These are phyloP conservation scores for Tryphoninae sp. DNA, from an alignment of 2,888 invertebrate genomes.

Conservation along the genomic window DNA sequence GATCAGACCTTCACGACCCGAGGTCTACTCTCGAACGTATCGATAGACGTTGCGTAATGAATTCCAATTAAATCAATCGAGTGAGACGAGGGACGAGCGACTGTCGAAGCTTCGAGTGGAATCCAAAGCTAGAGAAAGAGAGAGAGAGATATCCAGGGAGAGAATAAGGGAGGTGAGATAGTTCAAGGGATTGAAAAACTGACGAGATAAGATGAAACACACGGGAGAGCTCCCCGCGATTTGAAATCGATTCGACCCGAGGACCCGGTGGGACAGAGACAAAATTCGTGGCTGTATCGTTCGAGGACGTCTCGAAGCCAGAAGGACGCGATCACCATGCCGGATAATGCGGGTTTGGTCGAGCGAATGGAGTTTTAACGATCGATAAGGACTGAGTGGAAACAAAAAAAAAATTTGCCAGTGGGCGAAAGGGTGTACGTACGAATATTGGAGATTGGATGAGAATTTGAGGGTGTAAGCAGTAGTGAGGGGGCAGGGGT, in stretches of 20 bases:
- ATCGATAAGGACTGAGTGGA: not conserved
- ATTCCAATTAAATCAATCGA: conserved; percentile 64
- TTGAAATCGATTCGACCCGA: conserved; percentile 40
- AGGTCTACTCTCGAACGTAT: conserved; percentile 27
- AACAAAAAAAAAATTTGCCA: not conserved
- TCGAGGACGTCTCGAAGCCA: not conserved
- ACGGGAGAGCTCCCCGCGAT: conserved; percentile 5
- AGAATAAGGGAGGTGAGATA: not conserved
- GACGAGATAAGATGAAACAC: conserved; percentile 5
- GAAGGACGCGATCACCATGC: not conserved
- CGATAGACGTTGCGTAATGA: conserved; percentile 66
- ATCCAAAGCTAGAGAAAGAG: conserved; percentile 23
- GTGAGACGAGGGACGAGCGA: conserved; percentile 7
- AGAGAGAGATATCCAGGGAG: conserved; percentile 19
- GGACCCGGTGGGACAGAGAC: conserved; percentile 1
- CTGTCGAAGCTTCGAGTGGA: conserved; percentile 19
- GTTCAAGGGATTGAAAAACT: conserved; percentile 4
- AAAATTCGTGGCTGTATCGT: conserved; percentile 2
- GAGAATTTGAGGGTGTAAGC: conserved; percentile 2
- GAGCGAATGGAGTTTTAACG: not conserved
- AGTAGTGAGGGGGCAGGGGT: not conserved
- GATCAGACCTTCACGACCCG: not conserved
- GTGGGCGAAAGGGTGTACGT: not conserved
- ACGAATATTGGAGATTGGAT: not conserved
- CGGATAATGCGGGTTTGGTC: not conserved